Conservation (phyloP, 2,113 vertebrate species). For the Scophthalmus maximus region DNA sequence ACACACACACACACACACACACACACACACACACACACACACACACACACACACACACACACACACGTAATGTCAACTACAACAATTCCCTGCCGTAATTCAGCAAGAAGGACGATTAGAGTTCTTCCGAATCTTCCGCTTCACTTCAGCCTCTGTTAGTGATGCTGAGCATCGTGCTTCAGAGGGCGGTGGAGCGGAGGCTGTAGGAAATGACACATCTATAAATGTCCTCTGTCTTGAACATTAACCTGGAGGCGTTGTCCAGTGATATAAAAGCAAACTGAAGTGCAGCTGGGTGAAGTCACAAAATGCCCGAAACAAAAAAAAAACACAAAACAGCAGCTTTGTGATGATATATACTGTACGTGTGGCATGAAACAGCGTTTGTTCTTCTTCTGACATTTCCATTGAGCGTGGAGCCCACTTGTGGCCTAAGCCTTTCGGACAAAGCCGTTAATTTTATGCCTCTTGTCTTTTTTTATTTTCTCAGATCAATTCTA, state of each 20-base stretch:
- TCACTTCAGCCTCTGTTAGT: conserved; percentile 47
- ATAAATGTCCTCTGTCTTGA: conserved; percentile 61
- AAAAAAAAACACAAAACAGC: not conserved
- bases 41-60: conserved; percentile 1
- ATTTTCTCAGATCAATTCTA: conserved; percentile 73
- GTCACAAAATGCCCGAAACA: conserved; percentile 36
- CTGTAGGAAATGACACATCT: conserved; percentile 60
- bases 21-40: conserved; percentile 2
- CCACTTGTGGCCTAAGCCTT: conserved; percentile 47
- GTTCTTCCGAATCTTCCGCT: conserved; percentile 47
- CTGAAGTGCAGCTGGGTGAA: conserved; percentile 42
- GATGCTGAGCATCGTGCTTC: conserved; percentile 41
- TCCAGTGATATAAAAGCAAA: conserved; percentile 53
- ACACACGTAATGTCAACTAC: conserved; percentile 32
- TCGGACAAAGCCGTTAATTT: conserved; percentile 69
- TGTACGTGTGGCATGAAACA: conserved; percentile 23
- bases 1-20: not conserved
- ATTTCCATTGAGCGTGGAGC: conserved; percentile 37
- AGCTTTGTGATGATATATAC: conserved; percentile 17
- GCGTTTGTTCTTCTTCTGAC: conserved; percentile 22
- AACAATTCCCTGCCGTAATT: conserved; percentile 38
- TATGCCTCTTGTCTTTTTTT: conserved; percentile 62
- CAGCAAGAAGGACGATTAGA: conserved; percentile 54
- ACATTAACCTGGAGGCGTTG: conserved; percentile 62
- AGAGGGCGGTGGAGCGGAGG: conserved; percentile 55